Conservation (phyloP, 2,797 vertebrate genomes). For the Pachyuromys duprasi region DNA sequence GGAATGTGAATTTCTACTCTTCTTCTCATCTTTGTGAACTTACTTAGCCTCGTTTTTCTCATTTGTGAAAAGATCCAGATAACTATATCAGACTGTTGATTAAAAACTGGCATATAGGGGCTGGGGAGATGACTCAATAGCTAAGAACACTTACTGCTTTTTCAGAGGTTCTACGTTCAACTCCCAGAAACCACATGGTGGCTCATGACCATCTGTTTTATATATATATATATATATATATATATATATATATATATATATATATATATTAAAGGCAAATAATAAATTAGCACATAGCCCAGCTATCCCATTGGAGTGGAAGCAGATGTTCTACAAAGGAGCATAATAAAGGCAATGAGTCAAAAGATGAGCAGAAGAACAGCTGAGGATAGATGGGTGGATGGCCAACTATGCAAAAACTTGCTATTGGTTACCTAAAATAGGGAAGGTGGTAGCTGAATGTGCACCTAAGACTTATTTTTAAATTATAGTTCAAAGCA, state of each 20-base stretch:
- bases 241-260: neutral
- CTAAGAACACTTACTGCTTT: neutral
- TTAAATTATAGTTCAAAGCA: neutral
- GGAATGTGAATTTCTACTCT: neutral
- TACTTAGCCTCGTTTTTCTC: neutral
- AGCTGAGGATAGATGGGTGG: neutral
- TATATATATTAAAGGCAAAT: neutral
- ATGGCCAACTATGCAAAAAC: neutral
- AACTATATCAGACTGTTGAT: neutral
- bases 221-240: neutral
- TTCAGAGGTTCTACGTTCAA: neutral
- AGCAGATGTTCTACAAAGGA: neutral
- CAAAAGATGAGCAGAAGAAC: neutral
- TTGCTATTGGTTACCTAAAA: neutral
- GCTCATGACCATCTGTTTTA: neutral
- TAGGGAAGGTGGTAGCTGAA: neutral
- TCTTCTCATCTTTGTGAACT: neutral
- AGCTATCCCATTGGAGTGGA: neutral
- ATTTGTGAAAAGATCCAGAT: neutral
- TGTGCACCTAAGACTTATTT: neutral
- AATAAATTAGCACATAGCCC: neutral
- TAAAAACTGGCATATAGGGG: neutral
- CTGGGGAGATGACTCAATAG: neutral
- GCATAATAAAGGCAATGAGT: neutral
- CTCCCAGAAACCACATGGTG: neutral